A percentile compares a stretch with the other conserved stretches of the same genome.
Conservation (phyloP, 2,888 invertebrate genomes). For the Poecilobothrus nobilitatus region DNA sequence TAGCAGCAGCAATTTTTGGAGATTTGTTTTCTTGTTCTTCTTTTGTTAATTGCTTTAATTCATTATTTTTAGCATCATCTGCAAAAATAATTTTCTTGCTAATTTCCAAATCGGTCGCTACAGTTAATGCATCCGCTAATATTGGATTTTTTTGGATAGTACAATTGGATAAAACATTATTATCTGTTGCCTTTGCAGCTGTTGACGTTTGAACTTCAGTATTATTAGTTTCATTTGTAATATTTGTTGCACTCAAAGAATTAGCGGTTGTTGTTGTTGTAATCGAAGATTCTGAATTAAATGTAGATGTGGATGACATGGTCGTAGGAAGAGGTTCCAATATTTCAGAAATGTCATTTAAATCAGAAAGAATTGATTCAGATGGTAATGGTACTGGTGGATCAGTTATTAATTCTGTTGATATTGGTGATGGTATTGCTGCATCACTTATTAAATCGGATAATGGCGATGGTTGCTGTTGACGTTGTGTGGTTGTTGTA, state of each 20-base stretch:
- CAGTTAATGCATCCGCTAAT: background rate
- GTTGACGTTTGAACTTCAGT: background rate
- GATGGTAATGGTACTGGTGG: background rate
- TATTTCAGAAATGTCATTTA: slow-evolving; percentile 25
- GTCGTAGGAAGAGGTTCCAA: slow-evolving; percentile 17
- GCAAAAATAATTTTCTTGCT: background rate
- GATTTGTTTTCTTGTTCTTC: background rate
- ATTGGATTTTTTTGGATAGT: background rate
- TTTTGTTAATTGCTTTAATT: background rate
- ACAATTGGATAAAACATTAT: background rate
- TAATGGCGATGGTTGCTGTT: background rate
- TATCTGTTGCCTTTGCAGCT: background rate
- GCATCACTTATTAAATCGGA: background rate
- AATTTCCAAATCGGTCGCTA: background rate
- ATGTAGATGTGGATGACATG: slow-evolving; percentile 18
- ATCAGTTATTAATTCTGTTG: slow-evolving; percentile 7
- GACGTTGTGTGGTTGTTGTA: slow-evolving; percentile 4
- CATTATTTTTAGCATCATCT: background rate
- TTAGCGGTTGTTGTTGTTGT: background rate
- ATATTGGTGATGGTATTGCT: slow-evolving; percentile 10
- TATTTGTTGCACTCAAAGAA: background rate
- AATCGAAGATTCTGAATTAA: background rate
- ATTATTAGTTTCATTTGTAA: background rate
- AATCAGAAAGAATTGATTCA: slow-evolving; percentile 24
- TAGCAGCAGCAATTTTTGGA: background rate